Conservation (phyloP, 2,888 invertebrate species). For the Ommatoiulus sabulosus region DNA sequence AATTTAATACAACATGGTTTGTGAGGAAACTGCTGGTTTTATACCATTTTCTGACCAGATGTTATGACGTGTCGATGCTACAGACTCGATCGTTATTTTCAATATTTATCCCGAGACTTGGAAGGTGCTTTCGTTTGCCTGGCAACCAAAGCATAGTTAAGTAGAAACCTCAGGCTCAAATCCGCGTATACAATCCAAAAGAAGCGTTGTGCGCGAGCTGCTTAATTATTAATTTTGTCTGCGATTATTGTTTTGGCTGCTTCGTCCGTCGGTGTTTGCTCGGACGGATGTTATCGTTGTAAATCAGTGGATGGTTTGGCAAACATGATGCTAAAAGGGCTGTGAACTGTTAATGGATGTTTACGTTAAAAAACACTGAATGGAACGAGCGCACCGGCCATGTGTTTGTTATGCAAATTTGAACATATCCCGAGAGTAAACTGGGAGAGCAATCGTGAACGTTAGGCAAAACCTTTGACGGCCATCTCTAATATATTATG, state of each 20-base stretch:
- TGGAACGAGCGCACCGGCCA: slow-evolving; percentile 11
- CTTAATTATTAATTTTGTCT: slow-evolving; percentile 13
- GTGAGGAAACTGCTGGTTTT: too few relatives aligned
- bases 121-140: not conserved
- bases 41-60: too few relatives aligned
- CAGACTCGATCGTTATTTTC: too few relatives aligned
- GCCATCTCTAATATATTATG: too few relatives aligned
- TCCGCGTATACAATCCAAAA: not conserved
- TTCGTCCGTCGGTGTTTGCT: slow-evolving; percentile 6
- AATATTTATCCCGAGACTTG: too few relatives aligned
- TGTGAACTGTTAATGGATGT: slow-evolving; percentile 19
- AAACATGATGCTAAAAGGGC: slow-evolving; percentile 19
- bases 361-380: slow-evolving; percentile 4
- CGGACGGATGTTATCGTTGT: slow-evolving; percentile 10
- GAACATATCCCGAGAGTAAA: not conserved
- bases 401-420: slow-evolving; percentile 19
- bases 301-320: slow-evolving; percentile 19
- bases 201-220: not conserved
- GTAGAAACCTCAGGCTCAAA: not conserved
- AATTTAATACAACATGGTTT: too few relatives aligned
- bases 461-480: too few relatives aligned
- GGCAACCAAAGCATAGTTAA: not conserved
- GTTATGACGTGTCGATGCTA: too few relatives aligned
- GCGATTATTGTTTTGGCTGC: slow-evolving; percentile 4
- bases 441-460: not conserved